phyloP scores from a whole-genome alignment of 2,113 vertebrate species.

The Pluvianellus socialis region DNA sequence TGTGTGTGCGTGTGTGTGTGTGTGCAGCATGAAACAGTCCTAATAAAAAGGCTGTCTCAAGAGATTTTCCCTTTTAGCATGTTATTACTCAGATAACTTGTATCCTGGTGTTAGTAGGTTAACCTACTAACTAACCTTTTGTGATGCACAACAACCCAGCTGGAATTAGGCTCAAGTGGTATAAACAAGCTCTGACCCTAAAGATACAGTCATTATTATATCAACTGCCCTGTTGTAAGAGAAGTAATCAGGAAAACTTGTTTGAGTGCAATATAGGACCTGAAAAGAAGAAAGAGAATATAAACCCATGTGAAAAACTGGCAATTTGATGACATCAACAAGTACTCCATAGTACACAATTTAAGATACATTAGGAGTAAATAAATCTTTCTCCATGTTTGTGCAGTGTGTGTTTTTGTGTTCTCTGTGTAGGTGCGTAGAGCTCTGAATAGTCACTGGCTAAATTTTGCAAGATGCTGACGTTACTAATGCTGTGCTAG shows the following conservation, averaged over 20 bases:
- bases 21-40: neutral
- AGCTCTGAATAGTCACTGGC: neutral
- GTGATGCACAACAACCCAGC: neutral
- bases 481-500: neutral
- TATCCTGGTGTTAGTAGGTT: neutral
- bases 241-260: neutral
- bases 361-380: neutral
- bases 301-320: neutral
- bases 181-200: neutral
- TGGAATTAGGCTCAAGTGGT: neutral
- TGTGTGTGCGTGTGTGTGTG: too few relatives aligned
- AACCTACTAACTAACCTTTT: neutral
- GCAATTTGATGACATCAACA: neutral
- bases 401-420: neutral
- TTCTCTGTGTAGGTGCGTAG: constrained; percentile 8
- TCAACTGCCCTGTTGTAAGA: neutral
- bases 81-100: neutral
- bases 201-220: neutral
- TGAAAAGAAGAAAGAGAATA: neutral
- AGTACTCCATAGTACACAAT: neutral
- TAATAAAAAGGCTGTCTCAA: neutral
- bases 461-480: constrained; percentile 3
- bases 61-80: neutral
- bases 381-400: neutral
- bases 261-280: neutral